phyloP scores from a whole-genome alignment of 2,113 vertebrate genomes.

The Budorcas taxicolor region DNA sequence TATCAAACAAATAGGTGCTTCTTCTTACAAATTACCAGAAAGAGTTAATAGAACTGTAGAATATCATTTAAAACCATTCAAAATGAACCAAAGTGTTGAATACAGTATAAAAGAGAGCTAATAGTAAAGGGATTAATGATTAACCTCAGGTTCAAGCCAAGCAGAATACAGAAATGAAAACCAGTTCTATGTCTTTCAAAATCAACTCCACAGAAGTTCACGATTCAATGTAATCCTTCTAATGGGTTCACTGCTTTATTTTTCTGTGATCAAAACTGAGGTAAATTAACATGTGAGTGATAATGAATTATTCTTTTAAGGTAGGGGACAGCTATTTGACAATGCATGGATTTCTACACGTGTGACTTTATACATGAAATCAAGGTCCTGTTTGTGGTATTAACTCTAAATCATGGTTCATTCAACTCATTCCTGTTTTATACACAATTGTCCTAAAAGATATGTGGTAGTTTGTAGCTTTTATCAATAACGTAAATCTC shows the following conservation, averaged over 20 bases:
- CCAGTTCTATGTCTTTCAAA: neutral
- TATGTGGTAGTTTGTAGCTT: neutral
- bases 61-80: constrained; percentile 5
- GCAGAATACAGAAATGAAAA: constrained; percentile 26
- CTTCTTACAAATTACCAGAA: constrained; percentile 25
- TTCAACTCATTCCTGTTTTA: neutral
- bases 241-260: neutral
- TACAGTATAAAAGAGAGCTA: neutral
- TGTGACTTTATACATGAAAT: neutral
- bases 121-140: neutral
- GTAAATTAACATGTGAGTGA: neutral
- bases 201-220: neutral
- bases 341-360: neutral
- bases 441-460: neutral
- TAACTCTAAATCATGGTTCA: neutral
- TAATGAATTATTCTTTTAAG: neutral
- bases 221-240: neutral
- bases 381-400: neutral
- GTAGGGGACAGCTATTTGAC: neutral
- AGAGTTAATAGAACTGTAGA: neutral
- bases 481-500: neutral
- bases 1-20: neutral
- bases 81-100: neutral
- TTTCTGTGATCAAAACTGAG: neutral
- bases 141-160: neutral